Percentiles rank a stretch among this genome's conserved stretches.
Conservation (phyloP, 2,888 invertebrate genomes). For the Neoitamus cyanurus region DNA sequence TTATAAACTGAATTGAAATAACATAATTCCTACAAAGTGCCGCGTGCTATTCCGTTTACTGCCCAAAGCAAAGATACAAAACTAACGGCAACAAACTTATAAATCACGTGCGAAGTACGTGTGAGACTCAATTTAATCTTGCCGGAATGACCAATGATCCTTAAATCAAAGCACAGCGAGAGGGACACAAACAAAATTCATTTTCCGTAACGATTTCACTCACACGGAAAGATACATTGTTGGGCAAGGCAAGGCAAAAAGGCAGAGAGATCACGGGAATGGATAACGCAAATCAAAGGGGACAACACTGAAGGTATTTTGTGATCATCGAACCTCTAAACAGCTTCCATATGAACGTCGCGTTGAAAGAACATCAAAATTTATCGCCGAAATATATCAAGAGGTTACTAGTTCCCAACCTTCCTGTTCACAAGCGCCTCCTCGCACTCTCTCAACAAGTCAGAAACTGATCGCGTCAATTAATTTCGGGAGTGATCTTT, state of each 20-base stretch:
- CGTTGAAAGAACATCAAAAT: slow-evolving; percentile 37
- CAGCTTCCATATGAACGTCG: slow-evolving; percentile 33
- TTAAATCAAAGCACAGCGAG: not conserved
- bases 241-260: not conserved
- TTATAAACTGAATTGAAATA: no score
- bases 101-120: not conserved
- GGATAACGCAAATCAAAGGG: not conserved
- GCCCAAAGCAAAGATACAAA: not conserved
- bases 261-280: slow-evolving; percentile 6
- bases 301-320: slow-evolving; percentile 12
- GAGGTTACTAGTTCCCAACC: slow-evolving; percentile 12
- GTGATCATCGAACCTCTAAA: slow-evolving; percentile 5
- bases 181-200: not conserved
- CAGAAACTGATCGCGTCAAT: slow-evolving; percentile 49
- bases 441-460: slow-evolving; percentile 11
- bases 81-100: not conserved
- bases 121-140: not conserved
- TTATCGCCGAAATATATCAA: slow-evolving; percentile 37
- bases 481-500: slow-evolving; percentile 51
- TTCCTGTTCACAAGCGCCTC: not conserved
- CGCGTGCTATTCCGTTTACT: not conserved
- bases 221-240: not conserved
- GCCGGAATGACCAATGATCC: not conserved
- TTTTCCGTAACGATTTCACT: not conserved
- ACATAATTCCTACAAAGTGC: no score